phyloP scores from a whole-genome alignment of 2,113 vertebrate species.

The Rhinogobius similis region DNA sequence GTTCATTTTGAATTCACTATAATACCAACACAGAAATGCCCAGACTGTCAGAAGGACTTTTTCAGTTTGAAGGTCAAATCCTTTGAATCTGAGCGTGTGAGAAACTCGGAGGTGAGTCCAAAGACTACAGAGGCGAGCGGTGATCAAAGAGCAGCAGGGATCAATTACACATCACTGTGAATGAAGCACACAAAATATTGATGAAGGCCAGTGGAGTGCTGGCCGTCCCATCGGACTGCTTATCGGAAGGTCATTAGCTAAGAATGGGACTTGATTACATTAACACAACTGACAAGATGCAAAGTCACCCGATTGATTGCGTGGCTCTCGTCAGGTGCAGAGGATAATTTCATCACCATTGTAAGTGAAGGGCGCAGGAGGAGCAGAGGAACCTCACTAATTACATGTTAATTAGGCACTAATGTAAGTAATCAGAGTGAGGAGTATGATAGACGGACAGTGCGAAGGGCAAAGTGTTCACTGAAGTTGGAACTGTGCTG shows the following conservation, averaged over 20 bases:
- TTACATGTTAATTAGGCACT: constrained; percentile 44
- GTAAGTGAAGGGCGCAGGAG: constrained; percentile 44
- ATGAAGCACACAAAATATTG: constrained; percentile 65
- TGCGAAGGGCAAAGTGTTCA: constrained; percentile 26
- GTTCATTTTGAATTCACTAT: background rate
- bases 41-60: constrained; percentile 6
- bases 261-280: constrained; percentile 58
- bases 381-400: constrained; percentile 33
- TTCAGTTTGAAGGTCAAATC: constrained; percentile 44
- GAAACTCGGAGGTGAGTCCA: constrained; percentile 57
- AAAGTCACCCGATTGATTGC: constrained; percentile 60
- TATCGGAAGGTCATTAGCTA: constrained; percentile 66
- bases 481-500: background rate
- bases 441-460: constrained; percentile 24
- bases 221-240: constrained; percentile 50
- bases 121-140: constrained; percentile 52
- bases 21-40: constrained; percentile 5
- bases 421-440: constrained; percentile 45
- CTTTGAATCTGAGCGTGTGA: constrained; percentile 31
- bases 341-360: constrained; percentile 47
- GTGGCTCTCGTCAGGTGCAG: constrained; percentile 41
- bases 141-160: constrained; percentile 61
- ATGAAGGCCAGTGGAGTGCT: constrained; percentile 58
- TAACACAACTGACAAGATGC: constrained; percentile 54
- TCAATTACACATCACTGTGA: constrained; percentile 60